These are phyloP conservation scores for Rissa tridactyla DNA, from an alignment of 2,113 vertebrate species.

Conservation along the genomic window DNA sequence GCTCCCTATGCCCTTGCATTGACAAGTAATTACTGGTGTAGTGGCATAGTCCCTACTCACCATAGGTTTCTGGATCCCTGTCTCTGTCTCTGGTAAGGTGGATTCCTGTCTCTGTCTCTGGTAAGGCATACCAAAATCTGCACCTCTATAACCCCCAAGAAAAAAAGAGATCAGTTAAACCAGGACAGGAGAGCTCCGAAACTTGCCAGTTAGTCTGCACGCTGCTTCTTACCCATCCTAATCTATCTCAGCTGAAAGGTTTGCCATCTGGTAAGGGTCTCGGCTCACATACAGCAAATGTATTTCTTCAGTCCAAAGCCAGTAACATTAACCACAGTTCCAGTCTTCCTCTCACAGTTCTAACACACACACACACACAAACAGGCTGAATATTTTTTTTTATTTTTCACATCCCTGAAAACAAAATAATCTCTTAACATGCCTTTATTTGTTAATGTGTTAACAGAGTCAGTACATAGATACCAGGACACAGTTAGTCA, in stretches of 20 bases:
- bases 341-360: background rate
- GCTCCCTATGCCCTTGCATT: background rate
- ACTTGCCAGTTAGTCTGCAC: background rate
- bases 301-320: background rate
- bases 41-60: background rate
- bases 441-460: background rate
- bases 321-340: background rate
- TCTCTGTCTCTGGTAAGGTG: background rate
- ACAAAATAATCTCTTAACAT: background rate
- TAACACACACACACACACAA: background rate
- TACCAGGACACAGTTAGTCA: background rate
- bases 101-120: background rate
- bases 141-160: background rate
- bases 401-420: background rate
- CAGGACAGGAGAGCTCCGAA: background rate
- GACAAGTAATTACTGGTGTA: background rate
- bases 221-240: background rate
- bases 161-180: background rate
- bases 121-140: background rate
- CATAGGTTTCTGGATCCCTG: background rate
- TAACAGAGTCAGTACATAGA: background rate
- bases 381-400: background rate
- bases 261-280: background rate
- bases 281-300: background rate
- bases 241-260: background rate